Percentiles rank a stretch among this genome's conserved stretches.
Conservation (phyloP, 2,797 vertebrate genomes). For the Parambassis ranga region DNA sequence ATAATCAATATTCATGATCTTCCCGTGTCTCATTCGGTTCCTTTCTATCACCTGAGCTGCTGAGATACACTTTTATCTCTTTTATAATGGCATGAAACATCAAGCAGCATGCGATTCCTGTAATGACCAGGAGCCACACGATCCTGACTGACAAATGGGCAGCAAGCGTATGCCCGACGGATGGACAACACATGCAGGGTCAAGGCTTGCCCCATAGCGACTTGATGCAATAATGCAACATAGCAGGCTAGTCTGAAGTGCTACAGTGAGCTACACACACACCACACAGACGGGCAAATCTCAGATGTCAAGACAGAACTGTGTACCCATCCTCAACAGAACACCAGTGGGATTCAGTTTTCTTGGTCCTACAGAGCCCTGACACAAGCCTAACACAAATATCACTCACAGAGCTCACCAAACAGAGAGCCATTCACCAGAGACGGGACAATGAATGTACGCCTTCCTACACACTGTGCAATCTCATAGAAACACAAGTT, state of each 20-base stretch:
- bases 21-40: neutral
- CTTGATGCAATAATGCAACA: slow-evolving; percentile 3
- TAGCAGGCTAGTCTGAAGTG: slow-evolving; percentile 37
- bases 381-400: slow-evolving; percentile 57
- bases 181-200: slow-evolving; percentile 6
- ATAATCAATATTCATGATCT: too few species aligned
- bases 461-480: slow-evolving; percentile 29
- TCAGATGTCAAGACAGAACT: slow-evolving; percentile 26
- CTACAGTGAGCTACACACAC: slow-evolving; percentile 5
- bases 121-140: slow-evolving; percentile 45
- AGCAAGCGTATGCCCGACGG: slow-evolving; percentile 13
- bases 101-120: slow-evolving; percentile 45
- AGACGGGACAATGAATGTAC: slow-evolving; percentile 44
- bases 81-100: slow-evolving; percentile 71
- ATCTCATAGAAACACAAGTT: slow-evolving; percentile 24
- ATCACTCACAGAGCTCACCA: slow-evolving; percentile 47
- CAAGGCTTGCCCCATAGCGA: slow-evolving; percentile 21
- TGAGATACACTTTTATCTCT: slow-evolving; percentile 65
- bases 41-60: slow-evolving; percentile 8
- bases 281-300: slow-evolving; percentile 31
- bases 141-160: slow-evolving; percentile 25
- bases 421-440: slow-evolving; percentile 53
- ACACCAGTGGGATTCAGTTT: slow-evolving; percentile 65
- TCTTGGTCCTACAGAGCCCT: slow-evolving; percentile 47
- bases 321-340: slow-evolving; percentile 45